These are phyloP conservation scores for Prionace glauca DNA, from an alignment of 2,797 vertebrate species.

Conservation along the genomic window DNA sequence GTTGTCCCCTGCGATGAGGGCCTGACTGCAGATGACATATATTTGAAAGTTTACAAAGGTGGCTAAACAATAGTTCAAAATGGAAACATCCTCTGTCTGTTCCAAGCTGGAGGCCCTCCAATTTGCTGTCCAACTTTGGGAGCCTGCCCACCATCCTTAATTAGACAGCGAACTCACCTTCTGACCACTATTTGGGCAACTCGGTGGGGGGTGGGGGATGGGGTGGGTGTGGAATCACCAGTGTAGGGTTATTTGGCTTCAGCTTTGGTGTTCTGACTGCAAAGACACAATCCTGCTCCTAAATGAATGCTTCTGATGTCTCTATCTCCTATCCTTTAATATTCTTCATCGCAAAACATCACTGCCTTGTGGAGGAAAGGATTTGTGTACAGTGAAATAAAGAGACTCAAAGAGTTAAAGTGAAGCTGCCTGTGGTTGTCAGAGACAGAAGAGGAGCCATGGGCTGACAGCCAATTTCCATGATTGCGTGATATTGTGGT, in stretches of 20 bases:
- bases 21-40: background rate
- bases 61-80: too few relatives aligned
- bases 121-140: background rate
- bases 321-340: background rate
- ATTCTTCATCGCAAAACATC: background rate
- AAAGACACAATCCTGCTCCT: background rate
- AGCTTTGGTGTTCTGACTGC: too few relatives aligned
- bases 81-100: too few relatives aligned
- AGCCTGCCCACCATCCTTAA: too few relatives aligned
- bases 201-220: too few relatives aligned
- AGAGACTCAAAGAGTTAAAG: constrained; percentile 2
- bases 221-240: too few relatives aligned
- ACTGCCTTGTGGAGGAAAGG: background rate
- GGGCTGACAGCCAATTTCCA: background rate
- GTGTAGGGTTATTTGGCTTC: background rate
- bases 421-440: background rate
- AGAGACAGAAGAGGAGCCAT: background rate
- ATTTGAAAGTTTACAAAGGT: background rate
- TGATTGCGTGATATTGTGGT: constrained; percentile 18
- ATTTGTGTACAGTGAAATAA: background rate
- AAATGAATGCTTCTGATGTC: background rate
- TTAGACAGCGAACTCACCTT: background rate
- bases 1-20: background rate
- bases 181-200: background rate
- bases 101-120: background rate